Conservation (phyloP, 2,888 invertebrate species). For the Drosophila subsilvestris region DNA sequence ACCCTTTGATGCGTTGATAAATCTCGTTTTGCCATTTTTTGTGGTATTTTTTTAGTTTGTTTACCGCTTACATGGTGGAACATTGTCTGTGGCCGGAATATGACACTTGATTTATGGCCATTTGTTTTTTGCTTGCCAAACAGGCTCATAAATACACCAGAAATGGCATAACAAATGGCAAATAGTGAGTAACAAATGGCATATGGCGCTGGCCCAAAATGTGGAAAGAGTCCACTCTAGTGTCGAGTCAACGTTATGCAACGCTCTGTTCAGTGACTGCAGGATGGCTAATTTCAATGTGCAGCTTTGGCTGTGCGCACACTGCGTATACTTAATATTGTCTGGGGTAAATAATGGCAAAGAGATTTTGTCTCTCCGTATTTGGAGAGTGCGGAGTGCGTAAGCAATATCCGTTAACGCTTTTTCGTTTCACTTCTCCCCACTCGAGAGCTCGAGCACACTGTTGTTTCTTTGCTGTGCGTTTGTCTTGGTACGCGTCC, state of each 20-base stretch:
- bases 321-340: constrained; percentile 56
- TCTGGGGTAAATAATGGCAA: constrained; percentile 39
- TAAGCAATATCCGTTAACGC: constrained; percentile 64
- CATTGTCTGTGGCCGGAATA: constrained; percentile 44
- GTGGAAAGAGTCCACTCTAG: constrained; percentile 3
- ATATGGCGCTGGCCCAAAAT: constrained; percentile 14
- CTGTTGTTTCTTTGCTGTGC: constrained; percentile 25
- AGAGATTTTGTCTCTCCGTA: constrained; percentile 20
- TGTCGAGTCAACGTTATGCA: constrained; percentile 26
- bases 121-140: constrained; percentile 62
- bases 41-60: constrained; percentile 14
- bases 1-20: neutral
- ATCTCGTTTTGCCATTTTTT: neutral
- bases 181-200: constrained; percentile 18
- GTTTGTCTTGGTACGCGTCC: constrained; percentile 45
- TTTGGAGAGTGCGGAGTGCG: constrained; percentile 38
- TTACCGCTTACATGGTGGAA: constrained; percentile 8
- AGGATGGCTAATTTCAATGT: constrained; percentile 7
- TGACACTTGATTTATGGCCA: constrained; percentile 63
- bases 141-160: constrained; percentile 63
- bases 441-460: constrained; percentile 3
- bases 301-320: constrained; percentile 27
- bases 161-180: constrained; percentile 38
- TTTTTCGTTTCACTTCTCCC: constrained; percentile 1
- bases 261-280: constrained; percentile 17